Evolutionary conservation across 1,140 invertebrate species (phyloP).

Genomic region (Stegodyphus mimosarum): DNA sequence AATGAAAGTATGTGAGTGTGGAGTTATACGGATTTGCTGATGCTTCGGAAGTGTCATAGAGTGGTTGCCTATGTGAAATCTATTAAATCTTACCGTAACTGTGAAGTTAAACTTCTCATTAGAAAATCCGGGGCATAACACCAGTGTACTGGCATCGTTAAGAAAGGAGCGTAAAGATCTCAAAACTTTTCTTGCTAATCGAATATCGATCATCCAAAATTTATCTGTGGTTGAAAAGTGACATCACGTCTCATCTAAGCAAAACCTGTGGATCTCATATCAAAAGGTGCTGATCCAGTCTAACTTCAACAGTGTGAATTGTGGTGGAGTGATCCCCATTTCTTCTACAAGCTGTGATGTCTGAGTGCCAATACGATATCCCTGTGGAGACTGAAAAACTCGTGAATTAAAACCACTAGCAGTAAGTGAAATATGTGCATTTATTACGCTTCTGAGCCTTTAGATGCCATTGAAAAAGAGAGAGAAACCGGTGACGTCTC

Average conservation of each 20-base stretch:
- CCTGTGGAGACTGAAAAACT: not conserved
- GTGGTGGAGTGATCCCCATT: not conserved
- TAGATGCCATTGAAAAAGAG: too few relatives aligned
- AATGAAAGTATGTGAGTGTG: not conserved
- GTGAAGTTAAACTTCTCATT: too few relatives aligned
- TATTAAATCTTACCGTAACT: too few relatives aligned
- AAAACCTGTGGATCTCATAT: slow-evolving; percentile 2
- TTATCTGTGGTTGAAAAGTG: not conserved
- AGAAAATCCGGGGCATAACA: not conserved
- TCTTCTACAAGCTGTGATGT: not conserved
- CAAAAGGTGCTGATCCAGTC: not conserved
- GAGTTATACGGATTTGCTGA: not conserved
- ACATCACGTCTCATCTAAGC: not conserved
- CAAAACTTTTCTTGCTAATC: not conserved
- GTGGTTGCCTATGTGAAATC: too few relatives aligned
- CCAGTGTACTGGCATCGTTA: not conserved
- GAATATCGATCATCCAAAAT: not conserved
- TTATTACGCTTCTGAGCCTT: too few relatives aligned
- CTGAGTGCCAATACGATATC: not conserved
- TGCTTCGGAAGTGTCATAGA: too few relatives aligned
- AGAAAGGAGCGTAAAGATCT: not conserved
- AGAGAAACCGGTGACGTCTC: too few relatives aligned
- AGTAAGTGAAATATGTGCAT: too few relatives aligned
- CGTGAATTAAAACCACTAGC: not conserved
- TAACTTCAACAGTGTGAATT: not conserved